These are phyloP conservation scores for Triplophysa dalaica DNA, from an alignment of 2,113 vertebrate genomes.

Conservation along the genomic window DNA sequence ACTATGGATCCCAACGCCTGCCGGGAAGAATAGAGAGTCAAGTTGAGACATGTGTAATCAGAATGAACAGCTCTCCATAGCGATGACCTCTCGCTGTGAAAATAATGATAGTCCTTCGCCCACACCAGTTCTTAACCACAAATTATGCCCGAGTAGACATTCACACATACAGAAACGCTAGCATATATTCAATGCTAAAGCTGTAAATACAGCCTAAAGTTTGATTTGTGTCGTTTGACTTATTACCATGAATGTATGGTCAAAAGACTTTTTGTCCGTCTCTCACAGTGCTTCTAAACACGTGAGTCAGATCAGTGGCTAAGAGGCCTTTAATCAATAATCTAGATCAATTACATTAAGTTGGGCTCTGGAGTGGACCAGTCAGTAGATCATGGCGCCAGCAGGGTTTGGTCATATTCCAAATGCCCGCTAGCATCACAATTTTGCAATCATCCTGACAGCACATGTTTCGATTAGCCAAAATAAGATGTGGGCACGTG, in stretches of 20 bases:
- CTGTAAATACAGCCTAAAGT: neutral
- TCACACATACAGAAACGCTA: slow-evolving; percentile 21
- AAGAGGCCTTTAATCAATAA: slow-evolving; percentile 22
- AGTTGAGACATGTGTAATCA: slow-evolving; percentile 34
- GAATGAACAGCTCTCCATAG: slow-evolving; percentile 54
- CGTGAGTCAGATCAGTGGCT: neutral
- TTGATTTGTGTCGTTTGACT: neutral
- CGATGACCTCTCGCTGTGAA: slow-evolving; percentile 61
- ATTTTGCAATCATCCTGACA: slow-evolving; percentile 3
- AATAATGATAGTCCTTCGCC: slow-evolving; percentile 42
- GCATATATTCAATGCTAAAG: neutral
- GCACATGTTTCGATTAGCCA: neutral
- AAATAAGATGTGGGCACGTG: neutral
- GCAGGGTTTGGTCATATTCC: slow-evolving; percentile 1
- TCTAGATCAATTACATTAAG: slow-evolving; percentile 29
- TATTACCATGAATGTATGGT: neutral
- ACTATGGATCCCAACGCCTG: neutral
- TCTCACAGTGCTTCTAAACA: neutral
- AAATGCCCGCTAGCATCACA: neutral
- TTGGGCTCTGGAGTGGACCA: neutral
- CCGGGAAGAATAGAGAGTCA: slow-evolving; percentile 13
- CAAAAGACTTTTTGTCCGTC: neutral
- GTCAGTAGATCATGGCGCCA: neutral
- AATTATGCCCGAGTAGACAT: slow-evolving; percentile 27
- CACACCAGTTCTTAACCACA: slow-evolving; percentile 10